Percentiles rank a stretch among this genome's conserved stretches.
phyloP scores from a whole-genome alignment of 2,797 vertebrate species.

The Petrocephalus sullivani region DNA sequence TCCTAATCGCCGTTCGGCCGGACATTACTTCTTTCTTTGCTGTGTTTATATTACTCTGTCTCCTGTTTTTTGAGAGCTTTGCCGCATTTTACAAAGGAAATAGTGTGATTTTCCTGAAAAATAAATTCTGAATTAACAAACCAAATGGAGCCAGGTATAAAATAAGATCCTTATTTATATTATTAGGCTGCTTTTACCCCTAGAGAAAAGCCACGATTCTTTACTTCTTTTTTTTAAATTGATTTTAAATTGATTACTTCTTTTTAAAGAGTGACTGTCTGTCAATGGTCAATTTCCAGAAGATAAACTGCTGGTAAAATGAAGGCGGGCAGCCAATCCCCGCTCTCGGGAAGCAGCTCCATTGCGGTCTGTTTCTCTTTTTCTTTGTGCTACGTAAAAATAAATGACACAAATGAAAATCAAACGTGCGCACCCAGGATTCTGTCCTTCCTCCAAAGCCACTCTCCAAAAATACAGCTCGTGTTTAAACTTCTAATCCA shows the following conservation, averaged over 20 bases:
- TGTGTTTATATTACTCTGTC: neutral
- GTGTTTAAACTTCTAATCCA: neutral
- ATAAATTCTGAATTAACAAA: neutral
- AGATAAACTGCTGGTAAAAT: neutral
- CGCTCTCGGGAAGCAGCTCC: neutral
- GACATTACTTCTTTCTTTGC: neutral
- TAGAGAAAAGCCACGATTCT: neutral
- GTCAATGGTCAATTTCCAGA: neutral
- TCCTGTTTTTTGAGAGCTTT: neutral
- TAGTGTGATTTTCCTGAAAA: neutral
- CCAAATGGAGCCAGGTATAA: neutral
- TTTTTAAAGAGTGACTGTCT: conserved; percentile 2
- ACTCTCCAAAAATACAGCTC: neutral
- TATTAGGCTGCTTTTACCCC: neutral
- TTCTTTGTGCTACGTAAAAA: neutral
- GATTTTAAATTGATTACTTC: neutral
- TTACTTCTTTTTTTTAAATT: neutral
- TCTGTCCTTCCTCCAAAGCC: neutral
- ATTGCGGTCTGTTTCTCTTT: neutral
- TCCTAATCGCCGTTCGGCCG: neutral
- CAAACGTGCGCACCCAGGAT: neutral
- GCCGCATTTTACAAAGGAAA: neutral
- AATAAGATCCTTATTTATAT: neutral
- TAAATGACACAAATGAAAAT: neutral
- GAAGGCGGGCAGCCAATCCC: neutral